Evolutionary conservation across 2,113 vertebrate genomes (phyloP).

Genomic region (Romanogobio albipinnatus): DNA sequence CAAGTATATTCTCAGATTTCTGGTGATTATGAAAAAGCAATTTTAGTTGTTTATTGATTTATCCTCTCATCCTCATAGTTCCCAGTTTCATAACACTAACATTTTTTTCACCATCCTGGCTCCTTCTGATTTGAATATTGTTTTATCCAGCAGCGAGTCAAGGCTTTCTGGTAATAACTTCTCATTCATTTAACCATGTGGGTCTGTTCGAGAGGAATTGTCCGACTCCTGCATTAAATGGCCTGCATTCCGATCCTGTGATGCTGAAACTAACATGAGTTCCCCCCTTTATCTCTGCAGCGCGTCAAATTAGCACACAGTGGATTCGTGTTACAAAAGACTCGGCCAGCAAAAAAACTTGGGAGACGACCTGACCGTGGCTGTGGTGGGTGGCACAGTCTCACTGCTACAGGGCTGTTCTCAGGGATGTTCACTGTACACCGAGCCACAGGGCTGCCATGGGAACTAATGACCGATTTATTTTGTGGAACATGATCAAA

Average conservation of each 20-base stretch:
- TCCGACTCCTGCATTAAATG: slow-evolving; percentile 81
- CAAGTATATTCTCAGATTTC: background rate
- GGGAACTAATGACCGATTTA: slow-evolving; percentile 39
- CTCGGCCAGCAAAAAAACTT: slow-evolving; percentile 36
- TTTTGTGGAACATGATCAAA: slow-evolving; percentile 48
- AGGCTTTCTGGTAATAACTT: slow-evolving; percentile 82
- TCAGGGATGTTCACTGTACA: background rate
- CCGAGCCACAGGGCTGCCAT: slow-evolving; percentile 4
- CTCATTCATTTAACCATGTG: slow-evolving; percentile 80
- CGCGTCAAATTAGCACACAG: slow-evolving; percentile 75
- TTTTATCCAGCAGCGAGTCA: slow-evolving; percentile 64
- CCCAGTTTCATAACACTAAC: background rate
- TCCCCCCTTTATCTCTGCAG: slow-evolving; percentile 75
- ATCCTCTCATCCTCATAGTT: slow-evolving; percentile 21
- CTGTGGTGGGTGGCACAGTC: background rate
- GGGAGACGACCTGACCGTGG: slow-evolving; percentile 18
- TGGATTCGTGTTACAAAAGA: slow-evolving; percentile 65
- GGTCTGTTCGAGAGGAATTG: slow-evolving; percentile 67
- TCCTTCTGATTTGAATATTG: slow-evolving; percentile 65
- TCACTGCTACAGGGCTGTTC: background rate
- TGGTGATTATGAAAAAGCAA: background rate
- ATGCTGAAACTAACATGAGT: slow-evolving; percentile 77
- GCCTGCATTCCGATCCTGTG: slow-evolving; percentile 81
- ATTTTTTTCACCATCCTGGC: background rate
- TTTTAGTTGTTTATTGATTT: background rate